A percentile compares a stretch with the other conserved stretches of the same genome.
phyloP scores from a whole-genome alignment of 2,797 vertebrate species.

The Miichthys miiuy region DNA sequence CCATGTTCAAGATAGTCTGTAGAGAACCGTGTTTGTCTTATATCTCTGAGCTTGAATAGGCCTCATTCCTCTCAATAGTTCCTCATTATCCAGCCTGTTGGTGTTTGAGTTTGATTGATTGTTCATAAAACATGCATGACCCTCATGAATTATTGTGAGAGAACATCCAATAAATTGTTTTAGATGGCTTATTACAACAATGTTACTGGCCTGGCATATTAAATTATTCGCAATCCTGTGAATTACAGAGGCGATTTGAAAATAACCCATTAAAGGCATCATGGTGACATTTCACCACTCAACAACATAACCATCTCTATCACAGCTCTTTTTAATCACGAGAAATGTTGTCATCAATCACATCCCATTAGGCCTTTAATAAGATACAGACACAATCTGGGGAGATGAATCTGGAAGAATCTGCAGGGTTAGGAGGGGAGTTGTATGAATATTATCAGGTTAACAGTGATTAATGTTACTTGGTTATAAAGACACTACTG shows the following conservation, averaged over 20 bases:
- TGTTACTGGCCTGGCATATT: conserved; percentile 82
- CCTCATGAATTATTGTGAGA: conserved; percentile 84
- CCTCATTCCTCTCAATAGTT: conserved; percentile 71
- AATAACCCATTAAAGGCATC: conserved; percentile 79
- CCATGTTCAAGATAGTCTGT: conserved; percentile 34
- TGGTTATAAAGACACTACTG: conserved; percentile 29
- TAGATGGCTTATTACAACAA: conserved; percentile 88
- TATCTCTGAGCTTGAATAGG: conserved; percentile 61
- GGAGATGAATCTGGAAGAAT: conserved; percentile 63
- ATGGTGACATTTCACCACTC: conserved; percentile 74
- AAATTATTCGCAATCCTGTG: conserved; percentile 85
- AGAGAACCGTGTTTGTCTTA: conserved; percentile 44
- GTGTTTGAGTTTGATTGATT: conserved; percentile 84
- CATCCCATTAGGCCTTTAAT: conserved; percentile 77
- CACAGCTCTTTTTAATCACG: conserved; percentile 77
- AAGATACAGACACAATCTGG: conserved; percentile 66
- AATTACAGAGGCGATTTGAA: conserved; percentile 80
- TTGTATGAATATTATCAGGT: conserved; percentile 66
- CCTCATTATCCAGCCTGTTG: conserved; percentile 76
- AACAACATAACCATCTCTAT: conserved; percentile 69
- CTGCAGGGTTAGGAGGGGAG: conserved; percentile 40
- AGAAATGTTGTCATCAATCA: conserved; percentile 80
- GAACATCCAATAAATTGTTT: conserved; percentile 88
- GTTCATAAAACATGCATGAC: conserved; percentile 85
- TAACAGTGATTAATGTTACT: conserved; percentile 62